phyloP scores from a whole-genome alignment of 2,113 vertebrate species.

The Procavia capensis region DNA sequence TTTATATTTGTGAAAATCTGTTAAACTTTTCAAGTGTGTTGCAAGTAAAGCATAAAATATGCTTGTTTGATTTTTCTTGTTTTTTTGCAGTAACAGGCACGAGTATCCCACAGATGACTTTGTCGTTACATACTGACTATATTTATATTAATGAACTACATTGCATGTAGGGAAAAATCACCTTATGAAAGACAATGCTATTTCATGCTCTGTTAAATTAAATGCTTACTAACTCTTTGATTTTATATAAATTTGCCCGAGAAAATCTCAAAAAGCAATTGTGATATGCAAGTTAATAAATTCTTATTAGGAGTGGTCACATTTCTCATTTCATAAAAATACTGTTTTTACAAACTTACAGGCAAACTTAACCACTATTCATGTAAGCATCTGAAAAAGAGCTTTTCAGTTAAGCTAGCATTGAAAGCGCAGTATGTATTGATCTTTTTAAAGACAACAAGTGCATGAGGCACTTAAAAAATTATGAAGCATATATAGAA shows the following conservation, averaged over 20 bases:
- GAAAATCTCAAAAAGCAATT: conserved; percentile 55
- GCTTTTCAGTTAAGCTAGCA: not conserved
- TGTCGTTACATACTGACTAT: conserved; percentile 50
- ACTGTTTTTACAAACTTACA: not conserved
- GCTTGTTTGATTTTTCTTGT: not conserved
- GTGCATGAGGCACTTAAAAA: not conserved
- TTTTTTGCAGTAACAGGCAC: conserved; percentile 7
- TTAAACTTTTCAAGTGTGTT: conserved; percentile 47
- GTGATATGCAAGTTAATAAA: conserved; percentile 64
- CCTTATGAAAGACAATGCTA: conserved; percentile 53
- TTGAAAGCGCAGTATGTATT: not conserved
- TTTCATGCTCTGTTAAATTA: conserved; percentile 72
- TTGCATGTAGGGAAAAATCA: conserved; percentile 49
- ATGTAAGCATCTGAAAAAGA: not conserved
- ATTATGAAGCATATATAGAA: not conserved
- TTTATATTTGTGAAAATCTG: not conserved
- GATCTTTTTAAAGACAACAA: not conserved
- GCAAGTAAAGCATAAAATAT: conserved; percentile 26
- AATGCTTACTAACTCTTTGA: conserved; percentile 70
- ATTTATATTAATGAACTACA: conserved; percentile 65
- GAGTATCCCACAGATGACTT: conserved; percentile 40
- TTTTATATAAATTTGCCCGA: conserved; percentile 63
- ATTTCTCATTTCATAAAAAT: conserved; percentile 52
- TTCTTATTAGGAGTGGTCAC: conserved; percentile 56
- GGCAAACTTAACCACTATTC: not conserved